Base-by-base conservation (phyloP, 2,888 invertebrate genomes). In the Isoperla grammatica region DNA sequence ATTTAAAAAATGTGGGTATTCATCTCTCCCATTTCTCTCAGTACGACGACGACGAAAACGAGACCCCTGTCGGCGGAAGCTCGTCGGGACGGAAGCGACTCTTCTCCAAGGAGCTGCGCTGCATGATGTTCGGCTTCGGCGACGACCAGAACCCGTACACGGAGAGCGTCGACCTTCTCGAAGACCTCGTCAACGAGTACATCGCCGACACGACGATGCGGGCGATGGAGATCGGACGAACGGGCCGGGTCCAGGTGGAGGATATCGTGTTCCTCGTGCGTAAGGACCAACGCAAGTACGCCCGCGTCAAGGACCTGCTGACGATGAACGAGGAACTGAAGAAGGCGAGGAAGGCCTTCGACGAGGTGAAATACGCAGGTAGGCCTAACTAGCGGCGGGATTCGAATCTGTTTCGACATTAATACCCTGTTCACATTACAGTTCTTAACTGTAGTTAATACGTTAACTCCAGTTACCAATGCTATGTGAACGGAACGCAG, bases 71-170 rank as follows among this genome's bases (percentile, higher is more conserved):
- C 60, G 87, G 85, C 1, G 80, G 82, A 0, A 83, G 84, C 37
- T 81, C 83, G 11, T 79, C 84, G 1, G 91, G 90, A 3, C 79
- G 90, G 35, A 94, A 94, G 73, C 79, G 94, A 46, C 73, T 94
- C 1, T 95, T 95, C 68, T 93, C 93, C 61, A 95, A 95, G 75
- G 95, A 95, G 74, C 75, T 97, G 43, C 81, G 95, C 29, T 94
- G 95, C 68, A 99, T 99, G 98, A 96, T 99, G 95, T 99, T 95
- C 74, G 99, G 99, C 0, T 99, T 99, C 79, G 99, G 99, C 3
- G 99, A 99, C 75, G 98, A 99, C 73, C 95, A 95, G 74, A 98
- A 97, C 77, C 98, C 99, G 0, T 98, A 95, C 71, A 98, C 98
- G 1, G 98, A 99, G 77, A 96, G 96, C 72, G 96, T 99, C 0